phyloP scores from a whole-genome alignment of 2,888 invertebrate species.

The Tromatobia lineatoria region DNA sequence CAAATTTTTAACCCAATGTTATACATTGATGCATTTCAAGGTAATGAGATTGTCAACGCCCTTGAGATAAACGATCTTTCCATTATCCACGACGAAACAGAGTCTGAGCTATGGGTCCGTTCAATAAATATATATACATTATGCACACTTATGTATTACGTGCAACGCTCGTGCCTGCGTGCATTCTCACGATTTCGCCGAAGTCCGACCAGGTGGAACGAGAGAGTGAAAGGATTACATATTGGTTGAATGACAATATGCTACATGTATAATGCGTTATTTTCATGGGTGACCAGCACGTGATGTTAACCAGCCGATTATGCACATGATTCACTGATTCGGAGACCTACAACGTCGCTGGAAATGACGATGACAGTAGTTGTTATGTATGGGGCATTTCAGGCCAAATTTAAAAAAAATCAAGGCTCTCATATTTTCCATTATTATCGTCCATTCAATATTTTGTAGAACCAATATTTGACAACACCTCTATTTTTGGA shows the following conservation, averaged over 20 bases:
- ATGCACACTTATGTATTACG: neutral
- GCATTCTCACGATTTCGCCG: conserved; percentile 64
- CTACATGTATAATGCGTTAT: conserved; percentile 42
- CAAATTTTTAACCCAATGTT: conserved; percentile 17
- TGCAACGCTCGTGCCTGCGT: conserved; percentile 30
- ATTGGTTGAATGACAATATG: conserved; percentile 54
- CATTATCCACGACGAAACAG: conserved; percentile 47
- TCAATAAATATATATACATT: conserved; percentile 19
- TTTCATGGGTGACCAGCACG: conserved; percentile 61
- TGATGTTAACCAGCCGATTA: conserved; percentile 61
- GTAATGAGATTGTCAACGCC: conserved; percentile 63
- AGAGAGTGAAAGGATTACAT: conserved; percentile 65
- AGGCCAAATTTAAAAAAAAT: too few relatives aligned
- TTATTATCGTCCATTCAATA: too few relatives aligned
- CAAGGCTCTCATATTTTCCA: too few relatives aligned
- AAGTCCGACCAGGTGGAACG: conserved; percentile 62
- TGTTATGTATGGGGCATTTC: neutral
- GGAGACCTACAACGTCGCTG: conserved; percentile 20
- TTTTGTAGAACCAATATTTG: too few relatives aligned
- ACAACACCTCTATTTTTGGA: too few relatives aligned
- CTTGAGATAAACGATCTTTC: conserved; percentile 60
- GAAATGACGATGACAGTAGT: conserved; percentile 30
- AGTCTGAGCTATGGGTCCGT: conserved; percentile 30
- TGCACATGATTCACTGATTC: conserved; percentile 49
- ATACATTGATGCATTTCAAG: conserved; percentile 50